Conservation (phyloP, 2,797 vertebrate genomes). For the Myiotriccus ornatus region DNA sequence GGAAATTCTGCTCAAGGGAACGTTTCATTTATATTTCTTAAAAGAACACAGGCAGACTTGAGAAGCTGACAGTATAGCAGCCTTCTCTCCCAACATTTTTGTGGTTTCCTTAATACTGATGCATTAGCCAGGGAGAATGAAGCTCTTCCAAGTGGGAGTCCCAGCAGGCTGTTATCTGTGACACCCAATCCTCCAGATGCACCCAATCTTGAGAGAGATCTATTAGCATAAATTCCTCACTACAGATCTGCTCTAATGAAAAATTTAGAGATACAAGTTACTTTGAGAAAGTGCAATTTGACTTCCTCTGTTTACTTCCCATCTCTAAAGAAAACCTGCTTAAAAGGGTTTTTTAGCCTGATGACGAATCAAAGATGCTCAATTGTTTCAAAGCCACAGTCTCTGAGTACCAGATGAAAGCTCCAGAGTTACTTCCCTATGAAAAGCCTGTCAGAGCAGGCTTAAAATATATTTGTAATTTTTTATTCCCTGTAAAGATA, state of each 20-base stretch:
- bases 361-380: background rate
- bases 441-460: background rate
- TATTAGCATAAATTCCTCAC: background rate
- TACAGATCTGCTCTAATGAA: background rate
- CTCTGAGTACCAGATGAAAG: background rate
- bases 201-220: background rate
- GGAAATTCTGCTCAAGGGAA: constrained; percentile 35
- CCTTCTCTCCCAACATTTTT: background rate
- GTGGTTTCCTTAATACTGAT: background rate
- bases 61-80: background rate
- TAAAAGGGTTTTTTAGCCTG: background rate
- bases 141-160: background rate
- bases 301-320: background rate
- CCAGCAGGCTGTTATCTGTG: background rate
- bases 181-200: background rate
- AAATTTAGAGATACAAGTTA: background rate
- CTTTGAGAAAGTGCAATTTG: background rate
- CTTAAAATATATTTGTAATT: background rate
- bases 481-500: background rate
- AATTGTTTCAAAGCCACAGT: background rate
- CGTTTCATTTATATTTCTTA: background rate
- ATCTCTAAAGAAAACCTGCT: background rate
- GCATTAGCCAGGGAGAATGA: background rate
- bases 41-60: background rate
- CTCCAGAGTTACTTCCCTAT: background rate